A percentile compares a stretch with the other conserved stretches of the same genome.
Evolutionary conservation across 2,888 invertebrate genomes (phyloP).

Genomic region (Pharmacophagus antenor): DNA sequence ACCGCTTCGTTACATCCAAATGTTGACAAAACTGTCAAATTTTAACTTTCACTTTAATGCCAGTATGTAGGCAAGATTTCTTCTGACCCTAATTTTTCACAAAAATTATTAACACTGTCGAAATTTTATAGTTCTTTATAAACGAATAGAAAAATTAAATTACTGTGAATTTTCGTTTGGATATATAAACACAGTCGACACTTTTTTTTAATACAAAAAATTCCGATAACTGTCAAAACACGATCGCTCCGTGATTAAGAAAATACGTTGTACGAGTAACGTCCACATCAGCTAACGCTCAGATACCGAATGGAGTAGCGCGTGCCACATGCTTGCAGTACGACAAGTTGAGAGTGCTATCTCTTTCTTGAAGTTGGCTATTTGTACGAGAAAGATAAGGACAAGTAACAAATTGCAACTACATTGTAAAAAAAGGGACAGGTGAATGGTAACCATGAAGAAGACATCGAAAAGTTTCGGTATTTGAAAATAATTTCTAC

Average conservation of each 20-base stretch:
- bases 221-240: conserved; percentile 59
- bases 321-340: conserved; percentile 71
- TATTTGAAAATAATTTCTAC: too few species aligned
- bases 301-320: conserved; percentile 75
- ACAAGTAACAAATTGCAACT: conserved; percentile 51
- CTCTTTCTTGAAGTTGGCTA: conserved; percentile 59
- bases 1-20: conserved; percentile 48
- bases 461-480: conserved; percentile 60
- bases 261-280: conserved; percentile 45
- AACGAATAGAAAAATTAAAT: not conserved
- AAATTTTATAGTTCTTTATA: conserved; percentile 2
- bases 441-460: conserved; percentile 71
- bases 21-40: conserved; percentile 54
- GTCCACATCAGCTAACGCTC: conserved; percentile 60
- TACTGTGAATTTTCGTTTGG: conserved; percentile 9
- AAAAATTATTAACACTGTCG: conserved; percentile 45
- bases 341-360: conserved; percentile 47
- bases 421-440: conserved; percentile 55
- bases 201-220: conserved; percentile 33
- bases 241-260: conserved; percentile 59
- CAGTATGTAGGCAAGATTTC: conserved; percentile 58
- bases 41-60: conserved; percentile 70
- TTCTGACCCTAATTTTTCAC: conserved; percentile 42
- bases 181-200: conserved; percentile 36
- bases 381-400: conserved; percentile 56